A percentile compares a stretch with the other conserved stretches of the same genome.
These are phyloP conservation scores for Zeus faber DNA, from an alignment of 2,113 vertebrate genomes.

Conservation along the genomic window DNA sequence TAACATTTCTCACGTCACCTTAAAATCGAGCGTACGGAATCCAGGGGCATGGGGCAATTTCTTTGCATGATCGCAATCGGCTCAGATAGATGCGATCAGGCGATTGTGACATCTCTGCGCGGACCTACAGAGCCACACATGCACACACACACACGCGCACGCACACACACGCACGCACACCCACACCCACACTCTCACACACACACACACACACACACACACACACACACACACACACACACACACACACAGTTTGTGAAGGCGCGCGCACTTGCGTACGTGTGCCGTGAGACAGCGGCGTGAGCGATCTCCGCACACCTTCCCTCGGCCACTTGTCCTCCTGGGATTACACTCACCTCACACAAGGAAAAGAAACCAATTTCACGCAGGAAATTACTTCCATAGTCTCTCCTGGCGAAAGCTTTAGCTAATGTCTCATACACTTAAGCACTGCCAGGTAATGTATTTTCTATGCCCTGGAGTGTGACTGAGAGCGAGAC, in stretches of 20 bases:
- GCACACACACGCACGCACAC: too few species aligned
- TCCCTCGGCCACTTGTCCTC: too few species aligned
- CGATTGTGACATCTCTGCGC: too few species aligned
- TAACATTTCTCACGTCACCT: too few species aligned
- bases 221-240: background rate
- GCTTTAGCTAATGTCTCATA: slow-evolving; percentile 60
- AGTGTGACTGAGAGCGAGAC: slow-evolving; percentile 33
- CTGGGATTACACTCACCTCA: slow-evolving; percentile 30
- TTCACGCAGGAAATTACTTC: slow-evolving; percentile 58
- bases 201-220: slow-evolving; percentile 3
- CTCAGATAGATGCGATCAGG: too few species aligned
- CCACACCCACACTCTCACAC: too few species aligned
- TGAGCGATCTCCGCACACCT: background rate
- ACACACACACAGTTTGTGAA: background rate
- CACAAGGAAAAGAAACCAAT: slow-evolving; percentile 43
- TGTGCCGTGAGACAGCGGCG: background rate
- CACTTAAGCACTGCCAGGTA: slow-evolving; percentile 49
- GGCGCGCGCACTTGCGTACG: background rate
- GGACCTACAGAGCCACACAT: too few species aligned
- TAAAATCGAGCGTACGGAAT: too few species aligned
- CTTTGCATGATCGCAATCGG: too few species aligned
- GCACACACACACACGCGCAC: too few species aligned
- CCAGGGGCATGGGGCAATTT: too few species aligned
- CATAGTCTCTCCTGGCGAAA: slow-evolving; percentile 49
- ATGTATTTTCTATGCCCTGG: slow-evolving; percentile 46